Evolutionary conservation across 1,140 invertebrate species (phyloP), one percentile per base, ranked within the genome.

Genomic region (Sycophaga agraensis): DNA sequence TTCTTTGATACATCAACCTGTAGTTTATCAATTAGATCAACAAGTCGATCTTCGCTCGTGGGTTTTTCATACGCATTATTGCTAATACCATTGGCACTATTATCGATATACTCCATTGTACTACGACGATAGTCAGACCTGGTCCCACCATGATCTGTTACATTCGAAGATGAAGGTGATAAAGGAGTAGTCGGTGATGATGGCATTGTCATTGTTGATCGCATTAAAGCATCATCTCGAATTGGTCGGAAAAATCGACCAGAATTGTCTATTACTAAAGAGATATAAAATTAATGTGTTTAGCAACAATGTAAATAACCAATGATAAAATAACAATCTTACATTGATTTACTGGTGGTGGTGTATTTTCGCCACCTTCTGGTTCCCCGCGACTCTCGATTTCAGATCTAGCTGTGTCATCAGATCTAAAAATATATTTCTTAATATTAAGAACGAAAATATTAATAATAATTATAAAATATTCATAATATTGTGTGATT

Each of bases 361-460:
- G 70, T 7, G 73, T 73, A 65, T 80, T 79, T 60, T 81, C 82
- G 12, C 75, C 77, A 17, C 70, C 74, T 66, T 83, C 82, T 4
- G 77, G 71, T 63, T 84, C 83, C 11, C 79, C 82, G 12, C 82
- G 74, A 64, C 78, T 78, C 71, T 85, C 85, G 7, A 84, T 77
- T 77, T 89, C 88, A 0, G 86, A 88, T 63, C 87, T 79, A 2
- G 84, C 85, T 9, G 87, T 88, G 68, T 90, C 89, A 72, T 92
- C 89, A 16, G 88, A 90, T 68, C 88, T 83, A 59, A 57, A 66
- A 63, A 14, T 17, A 59, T 14, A n/a, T n/a, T n/a, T n/a, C n/a
- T n/a, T n/a, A n/a, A n/a, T n/a, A n/a, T n/a, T n/a, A n/a, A n/a
- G n/a, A n/a, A n/a, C n/a, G n/a, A n/a, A n/a, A n/a, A n/a, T n/a